These are phyloP conservation scores for Eptatretus atami DNA, from an alignment of 2,797 vertebrate genomes.

Conservation along the genomic window DNA sequence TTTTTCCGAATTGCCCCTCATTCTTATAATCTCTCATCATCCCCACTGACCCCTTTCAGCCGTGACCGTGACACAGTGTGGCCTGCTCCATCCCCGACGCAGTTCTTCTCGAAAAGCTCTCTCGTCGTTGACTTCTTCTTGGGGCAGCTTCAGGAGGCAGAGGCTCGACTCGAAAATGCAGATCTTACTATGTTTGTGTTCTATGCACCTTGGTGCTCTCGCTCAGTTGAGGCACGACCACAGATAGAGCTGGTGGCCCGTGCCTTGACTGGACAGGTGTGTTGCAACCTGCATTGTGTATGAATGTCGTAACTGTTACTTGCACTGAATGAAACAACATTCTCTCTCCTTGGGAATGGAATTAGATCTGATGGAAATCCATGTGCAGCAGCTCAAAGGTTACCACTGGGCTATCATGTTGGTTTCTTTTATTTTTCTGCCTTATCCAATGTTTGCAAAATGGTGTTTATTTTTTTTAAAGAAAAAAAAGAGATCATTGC, in stretches of 20 bases:
- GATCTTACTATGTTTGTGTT: slow-evolving; percentile 54
- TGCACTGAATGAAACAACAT: too few relatives aligned
- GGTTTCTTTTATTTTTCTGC: too few relatives aligned
- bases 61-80: slow-evolving; percentile 55
- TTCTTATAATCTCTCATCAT: neutral
- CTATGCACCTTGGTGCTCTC: slow-evolving; percentile 83
- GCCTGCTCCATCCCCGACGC: slow-evolving; percentile 35
- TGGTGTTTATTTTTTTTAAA: too few relatives aligned
- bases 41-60: slow-evolving; percentile 15
- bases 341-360: too few relatives aligned
- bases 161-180: slow-evolving; percentile 28
- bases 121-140: slow-evolving; percentile 53
- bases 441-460: too few relatives aligned
- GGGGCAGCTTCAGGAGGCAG: slow-evolving; percentile 59
- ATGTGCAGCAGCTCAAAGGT: too few relatives aligned
- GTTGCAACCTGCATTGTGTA: too few relatives aligned
- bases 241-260: slow-evolving; percentile 48
- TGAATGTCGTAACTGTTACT: too few relatives aligned
- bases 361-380: too few relatives aligned
- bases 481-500: too few relatives aligned
- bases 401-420: too few relatives aligned
- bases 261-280: slow-evolving; percentile 48
- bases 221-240: slow-evolving; percentile 39
- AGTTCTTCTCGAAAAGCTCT: slow-evolving; percentile 42
- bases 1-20: neutral